Base-by-base conservation (phyloP, 1,140 invertebrate species). In the Halictus rubicundus region DNA sequence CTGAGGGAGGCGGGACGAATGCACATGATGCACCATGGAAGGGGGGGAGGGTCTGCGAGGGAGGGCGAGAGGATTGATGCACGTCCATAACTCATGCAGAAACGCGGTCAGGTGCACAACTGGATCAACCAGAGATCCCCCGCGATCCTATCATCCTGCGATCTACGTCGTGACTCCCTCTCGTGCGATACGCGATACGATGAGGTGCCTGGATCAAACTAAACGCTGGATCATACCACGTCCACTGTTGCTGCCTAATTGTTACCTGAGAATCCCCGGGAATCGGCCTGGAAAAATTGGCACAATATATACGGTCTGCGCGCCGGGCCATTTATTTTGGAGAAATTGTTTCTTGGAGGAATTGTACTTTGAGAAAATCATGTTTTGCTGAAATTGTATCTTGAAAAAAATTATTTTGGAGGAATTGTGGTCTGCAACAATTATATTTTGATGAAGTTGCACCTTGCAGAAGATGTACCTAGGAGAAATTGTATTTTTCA, bases 101-200 rank as follows among this genome's bases (percentile, higher is more conserved):
- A 91, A 92, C 88, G 88, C 89, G 90, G 90, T 91, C 90, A 92
- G 89, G 90, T 89, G 90, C 83, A 85, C 86, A 92, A 91, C 89
- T 91, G 88, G 91, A 92, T 91, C 90, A 90, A 82, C 76, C 74
- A 73, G 80, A 81, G 87, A 85, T 85, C 75, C 70, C 80, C 71
- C 84, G 83, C 85, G 84, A 80, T 82, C 82, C 85, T 90, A 88
- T 89, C 89, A 82, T 86, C 76, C 79, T 75, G 54, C 83, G 61
- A 90, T 88, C 88, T 88, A 14, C 82, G 66, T 85, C 88, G 87
- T 88, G 89, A 88, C 86, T 89, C 73, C 78, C 64, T 81, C 59
- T 68, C 60, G 59, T 37, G 78, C 68, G 72, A 79, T 86, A 84
- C 74, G 73, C 82, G 74, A 78, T 83, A 84, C 82, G 86, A 81